Percentiles rank a stretch among this genome's conserved stretches.
These are phyloP conservation scores for Euplexia lucipara DNA, from an alignment of 2,888 invertebrate genomes.

Conservation along the genomic window DNA sequence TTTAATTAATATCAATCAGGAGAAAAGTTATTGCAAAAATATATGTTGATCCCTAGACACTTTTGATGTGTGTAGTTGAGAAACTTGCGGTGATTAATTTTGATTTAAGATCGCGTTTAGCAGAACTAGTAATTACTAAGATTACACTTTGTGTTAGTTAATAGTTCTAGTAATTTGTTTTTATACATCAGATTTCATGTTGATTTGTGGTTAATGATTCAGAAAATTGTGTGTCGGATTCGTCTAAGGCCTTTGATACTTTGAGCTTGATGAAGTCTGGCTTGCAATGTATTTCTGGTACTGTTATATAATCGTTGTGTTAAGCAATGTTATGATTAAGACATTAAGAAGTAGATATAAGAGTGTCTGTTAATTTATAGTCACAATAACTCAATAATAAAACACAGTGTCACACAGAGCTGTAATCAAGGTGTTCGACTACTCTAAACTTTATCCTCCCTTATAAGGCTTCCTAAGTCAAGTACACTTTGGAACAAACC, in stretches of 20 bases:
- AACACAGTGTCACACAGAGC: background rate
- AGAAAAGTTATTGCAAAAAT: no score
- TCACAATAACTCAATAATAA: background rate
- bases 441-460: conserved; percentile 21
- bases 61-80: no score
- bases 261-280: background rate
- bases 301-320: background rate
- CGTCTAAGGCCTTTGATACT: conserved; percentile 18
- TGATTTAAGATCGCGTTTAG: conserved; percentile 36
- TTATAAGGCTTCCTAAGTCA: conserved; percentile 33
- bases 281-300: background rate
- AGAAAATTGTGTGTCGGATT: background rate
- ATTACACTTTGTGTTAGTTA: conserved; percentile 10
- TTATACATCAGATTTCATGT: background rate
- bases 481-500: conserved; percentile 10
- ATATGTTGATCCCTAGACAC: no score
- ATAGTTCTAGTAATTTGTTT: conserved; percentile 17
- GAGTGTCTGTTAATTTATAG: background rate
- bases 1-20: no score
- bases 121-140: conserved; percentile 29
- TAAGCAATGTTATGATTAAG: no score
- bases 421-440: conserved; percentile 10
- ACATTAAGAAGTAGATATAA: background rate
- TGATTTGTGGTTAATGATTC: background rate
- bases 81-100: conserved; percentile 40